Evolutionary conservation across 1,140 invertebrate species (phyloP), one percentile per base, ranked within the genome.

Genomic region (Monomorium pharaonis): DNA sequence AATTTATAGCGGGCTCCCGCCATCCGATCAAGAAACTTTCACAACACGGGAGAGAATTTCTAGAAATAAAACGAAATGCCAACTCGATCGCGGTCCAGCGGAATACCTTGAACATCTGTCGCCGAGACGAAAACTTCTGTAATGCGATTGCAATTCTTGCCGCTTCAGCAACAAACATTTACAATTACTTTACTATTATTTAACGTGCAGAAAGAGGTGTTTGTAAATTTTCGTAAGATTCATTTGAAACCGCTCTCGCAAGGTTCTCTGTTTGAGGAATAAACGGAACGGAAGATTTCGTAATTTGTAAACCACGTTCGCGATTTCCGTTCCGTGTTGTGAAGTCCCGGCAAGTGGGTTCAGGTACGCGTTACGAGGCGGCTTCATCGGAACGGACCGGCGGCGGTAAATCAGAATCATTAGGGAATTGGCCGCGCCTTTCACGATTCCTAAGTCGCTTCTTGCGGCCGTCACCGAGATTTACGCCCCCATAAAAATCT

Each of bases 341-440:
- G 85, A 37, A 78, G 75, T 86, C 85, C 42, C 12, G 44, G 42
- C 24, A 10, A 44, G 14, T 16, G n/a, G n/a, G 5, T 83, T 83
- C 51, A 16, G 30, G 54, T 47, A 27, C 14, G 51, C 27, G 56
- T 88, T 83, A 56, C 77, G 37, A 7, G 42, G 16, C 16, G 65
- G 81, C 75, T 56, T 76, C 77, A 84, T 65, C 86, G 86, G 86
- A 90, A 90, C 89, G 62, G 80, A 75, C 89, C 60, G 51, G 30
- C 54, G 81, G 42, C 60, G 47, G 88, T 90, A 90, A 90, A 90
- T 90, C 88, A 90, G 88, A 86, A 86, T 90, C 88, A 90, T 90
- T 90, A 90, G 77, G 54, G 83, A 78, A 90, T 90, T 88, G 83
- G 83, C 86, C 83, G 88, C 88, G 81, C 65, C 88, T 88, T 86